Evolutionary conservation across 2,113 vertebrate species (phyloP).

Genomic region (Galbula dea): DNA sequence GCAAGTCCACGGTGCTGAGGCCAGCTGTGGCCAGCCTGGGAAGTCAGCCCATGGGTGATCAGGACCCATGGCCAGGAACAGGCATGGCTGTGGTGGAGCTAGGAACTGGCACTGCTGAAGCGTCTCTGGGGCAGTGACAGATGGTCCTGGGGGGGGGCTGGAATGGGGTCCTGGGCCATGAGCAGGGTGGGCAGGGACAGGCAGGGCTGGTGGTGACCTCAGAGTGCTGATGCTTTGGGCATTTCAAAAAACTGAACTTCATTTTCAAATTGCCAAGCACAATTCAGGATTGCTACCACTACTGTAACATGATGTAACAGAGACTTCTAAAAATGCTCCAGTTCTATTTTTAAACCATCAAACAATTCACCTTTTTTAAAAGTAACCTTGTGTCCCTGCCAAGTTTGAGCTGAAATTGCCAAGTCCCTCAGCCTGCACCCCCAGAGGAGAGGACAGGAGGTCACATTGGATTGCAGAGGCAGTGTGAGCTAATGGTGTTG

Average conservation of each 20-base stretch:
- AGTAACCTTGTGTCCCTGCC: background rate
- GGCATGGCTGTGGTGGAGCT: background rate
- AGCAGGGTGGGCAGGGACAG: background rate
- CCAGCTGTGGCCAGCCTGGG: background rate
- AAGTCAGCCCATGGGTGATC: accelerated
- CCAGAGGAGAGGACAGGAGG: accelerated
- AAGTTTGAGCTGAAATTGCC: background rate
- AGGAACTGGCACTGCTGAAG: accelerated
- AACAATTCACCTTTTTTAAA: background rate
- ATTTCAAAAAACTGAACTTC: background rate
- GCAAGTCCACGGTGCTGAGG: accelerated
- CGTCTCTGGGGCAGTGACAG: accelerated
- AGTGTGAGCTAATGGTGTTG: background rate
- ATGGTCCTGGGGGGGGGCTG: background rate
- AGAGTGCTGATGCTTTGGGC: background rate
- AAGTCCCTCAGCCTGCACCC: background rate
- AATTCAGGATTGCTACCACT: background rate
- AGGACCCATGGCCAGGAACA: background rate
- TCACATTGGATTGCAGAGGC: background rate
- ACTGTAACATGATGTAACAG: background rate
- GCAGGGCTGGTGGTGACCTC: background rate
- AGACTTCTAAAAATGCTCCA: background rate
- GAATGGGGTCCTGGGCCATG: background rate
- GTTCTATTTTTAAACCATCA: background rate
- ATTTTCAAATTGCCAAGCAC: background rate